A percentile compares a stretch with the other conserved stretches of the same genome.
Conservation (phyloP, 2,113 vertebrate genomes). For the Calcarius ornatus region DNA sequence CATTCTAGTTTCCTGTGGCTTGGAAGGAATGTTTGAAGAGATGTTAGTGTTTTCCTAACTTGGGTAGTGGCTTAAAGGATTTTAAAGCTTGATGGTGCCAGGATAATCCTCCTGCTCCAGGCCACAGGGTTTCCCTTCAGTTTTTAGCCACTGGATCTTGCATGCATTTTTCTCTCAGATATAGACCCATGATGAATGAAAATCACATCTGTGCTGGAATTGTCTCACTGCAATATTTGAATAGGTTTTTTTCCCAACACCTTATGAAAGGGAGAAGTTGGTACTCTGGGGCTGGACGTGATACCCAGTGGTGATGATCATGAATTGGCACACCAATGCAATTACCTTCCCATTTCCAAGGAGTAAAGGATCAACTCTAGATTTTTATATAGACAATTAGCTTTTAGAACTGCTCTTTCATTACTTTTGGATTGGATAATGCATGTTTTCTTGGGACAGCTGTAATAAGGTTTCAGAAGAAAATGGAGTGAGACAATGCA, state of each 20-base stretch:
- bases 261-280: not conserved
- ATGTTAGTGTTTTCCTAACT: not conserved
- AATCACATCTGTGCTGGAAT: not conserved
- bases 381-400: conserved; percentile 22
- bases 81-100: not conserved
- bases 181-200: not conserved
- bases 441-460: conserved; percentile 19
- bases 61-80: not conserved
- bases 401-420: conserved; percentile 20
- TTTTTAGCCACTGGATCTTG: not conserved
- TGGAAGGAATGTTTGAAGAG: not conserved
- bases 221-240: not conserved
- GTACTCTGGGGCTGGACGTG: not conserved
- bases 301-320: not conserved
- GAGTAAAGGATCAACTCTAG: not conserved
- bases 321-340: not conserved
- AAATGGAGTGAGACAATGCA: conserved; percentile 31
- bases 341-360: not conserved
- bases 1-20: not conserved
- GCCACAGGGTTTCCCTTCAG: not conserved
- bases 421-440: conserved; percentile 4
- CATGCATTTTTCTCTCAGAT: not conserved
- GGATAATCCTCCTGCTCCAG: not conserved
- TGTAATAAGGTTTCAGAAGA: conserved; percentile 12
- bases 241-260: not conserved